These are phyloP conservation scores for Temnothorax ravouxi DNA, from an alignment of 2,888 invertebrate genomes.

Conservation along the genomic window DNA sequence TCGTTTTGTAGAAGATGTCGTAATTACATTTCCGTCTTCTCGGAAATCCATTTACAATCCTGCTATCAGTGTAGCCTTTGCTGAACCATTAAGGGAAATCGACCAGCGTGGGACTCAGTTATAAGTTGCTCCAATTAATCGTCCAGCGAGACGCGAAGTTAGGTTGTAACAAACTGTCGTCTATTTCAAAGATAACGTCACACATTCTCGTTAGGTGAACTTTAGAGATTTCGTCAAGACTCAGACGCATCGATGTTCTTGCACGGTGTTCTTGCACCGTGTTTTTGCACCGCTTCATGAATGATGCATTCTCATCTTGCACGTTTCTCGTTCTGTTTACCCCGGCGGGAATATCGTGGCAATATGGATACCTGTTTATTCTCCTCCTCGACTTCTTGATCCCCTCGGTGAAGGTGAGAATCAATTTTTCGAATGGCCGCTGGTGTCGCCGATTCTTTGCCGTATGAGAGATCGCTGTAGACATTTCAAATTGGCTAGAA, in stretches of 20 bases:
- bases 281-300: constrained; percentile 49
- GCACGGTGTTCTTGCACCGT: constrained; percentile 29
- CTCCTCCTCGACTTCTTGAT: not conserved
- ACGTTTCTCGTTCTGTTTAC: constrained; percentile 39
- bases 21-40: not conserved
- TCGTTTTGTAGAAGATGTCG: not conserved
- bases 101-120: constrained; percentile 3
- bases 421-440: constrained; percentile 40
- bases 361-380: constrained; percentile 28
- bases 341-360: constrained; percentile 9
- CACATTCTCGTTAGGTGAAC: constrained; percentile 35
- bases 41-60: constrained; percentile 1
- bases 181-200: constrained; percentile 32
- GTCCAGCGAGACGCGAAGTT: not conserved
- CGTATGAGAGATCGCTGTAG: not conserved
- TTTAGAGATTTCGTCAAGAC: constrained; percentile 40
- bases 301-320: constrained; percentile 56
- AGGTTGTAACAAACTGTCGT: constrained; percentile 30
- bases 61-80: not conserved
- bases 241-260: constrained; percentile 8
- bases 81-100: constrained; percentile 21
- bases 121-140: constrained; percentile 36
- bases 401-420: not conserved
- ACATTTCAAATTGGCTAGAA: constrained; percentile 34
- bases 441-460: not conserved